Evolutionary conservation across 2,888 invertebrate genomes (phyloP).

Genomic region (Cheiracanthium punctorium): DNA sequence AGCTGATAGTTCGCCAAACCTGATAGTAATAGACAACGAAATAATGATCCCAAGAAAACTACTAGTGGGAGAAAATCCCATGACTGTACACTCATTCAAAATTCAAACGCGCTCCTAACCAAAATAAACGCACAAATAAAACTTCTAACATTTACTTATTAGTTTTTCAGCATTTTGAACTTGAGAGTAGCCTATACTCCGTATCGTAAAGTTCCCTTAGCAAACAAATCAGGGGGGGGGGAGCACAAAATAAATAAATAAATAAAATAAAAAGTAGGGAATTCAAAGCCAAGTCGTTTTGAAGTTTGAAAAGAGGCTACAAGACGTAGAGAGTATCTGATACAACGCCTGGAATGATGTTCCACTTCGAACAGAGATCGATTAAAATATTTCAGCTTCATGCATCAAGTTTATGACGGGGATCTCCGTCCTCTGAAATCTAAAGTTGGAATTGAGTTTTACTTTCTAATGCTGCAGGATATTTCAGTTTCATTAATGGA

Average conservation of each 20-base stretch:
- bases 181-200: not conserved
- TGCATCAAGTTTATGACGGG: conserved; percentile 20
- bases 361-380: not conserved
- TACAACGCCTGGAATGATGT: not conserved
- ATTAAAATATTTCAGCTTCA: not conserved
- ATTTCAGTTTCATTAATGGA: too few relatives aligned
- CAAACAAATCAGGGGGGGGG: too few relatives aligned
- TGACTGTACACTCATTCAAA: conserved; percentile 29
- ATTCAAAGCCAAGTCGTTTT: conserved; percentile 34
- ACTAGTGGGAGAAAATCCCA: conserved; percentile 30
- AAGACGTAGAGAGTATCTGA: not conserved
- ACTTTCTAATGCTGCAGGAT: not conserved
- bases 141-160: conserved; percentile 55
- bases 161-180: conserved; percentile 43
- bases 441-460: not conserved
- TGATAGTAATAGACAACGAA: conserved; percentile 57
- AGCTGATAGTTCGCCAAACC: conserved; percentile 31
- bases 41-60: conserved; percentile 41
- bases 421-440: not conserved
- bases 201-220: not conserved
- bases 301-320: not conserved
- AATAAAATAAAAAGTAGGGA: conserved; percentile 26
- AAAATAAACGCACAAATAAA: conserved; percentile 30
- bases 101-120: conserved; percentile 15
- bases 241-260: too few relatives aligned